Evolutionary conservation across 2,888 invertebrate genomes (phyloP).

Genomic region (Athalia circularis): DNA sequence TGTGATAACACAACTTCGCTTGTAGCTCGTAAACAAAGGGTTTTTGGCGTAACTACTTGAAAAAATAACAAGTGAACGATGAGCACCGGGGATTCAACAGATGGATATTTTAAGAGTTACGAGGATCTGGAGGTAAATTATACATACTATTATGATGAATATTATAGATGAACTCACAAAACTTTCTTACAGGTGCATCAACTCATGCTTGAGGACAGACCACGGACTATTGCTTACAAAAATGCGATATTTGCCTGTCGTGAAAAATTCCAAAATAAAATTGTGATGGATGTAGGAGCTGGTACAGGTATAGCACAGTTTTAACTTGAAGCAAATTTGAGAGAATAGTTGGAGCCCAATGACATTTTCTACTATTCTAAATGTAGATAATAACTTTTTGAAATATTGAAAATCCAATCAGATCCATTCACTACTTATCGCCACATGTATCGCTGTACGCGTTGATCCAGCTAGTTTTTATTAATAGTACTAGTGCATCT

Average conservation of each 20-base stretch:
- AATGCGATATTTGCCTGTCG: conserved; percentile 85
- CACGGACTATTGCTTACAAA: conserved; percentile 86
- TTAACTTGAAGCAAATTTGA: no score
- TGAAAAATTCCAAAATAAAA: conserved; percentile 83
- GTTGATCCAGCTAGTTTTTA: conserved; percentile 18
- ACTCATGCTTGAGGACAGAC: conserved; percentile 86
- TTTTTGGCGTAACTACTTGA: neutral
- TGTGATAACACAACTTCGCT: no score
- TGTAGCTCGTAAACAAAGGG: neutral
- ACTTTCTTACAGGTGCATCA: conserved; percentile 81
- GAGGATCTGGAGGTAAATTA: conserved; percentile 84
- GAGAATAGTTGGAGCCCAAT: no score
- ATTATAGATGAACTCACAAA: neutral
- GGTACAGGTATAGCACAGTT: conserved; percentile 79
- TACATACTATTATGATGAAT: neutral
- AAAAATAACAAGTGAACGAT: neutral
- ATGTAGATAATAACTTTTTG: neutral
- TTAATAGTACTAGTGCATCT: conserved; percentile 20
- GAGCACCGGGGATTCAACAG: conserved; percentile 50
- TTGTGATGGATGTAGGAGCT: conserved; percentile 90
- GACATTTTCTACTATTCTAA: neutral
- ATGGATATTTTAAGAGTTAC: conserved; percentile 83
- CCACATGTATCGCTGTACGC: neutral
- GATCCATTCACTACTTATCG: neutral
- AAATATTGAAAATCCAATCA: neutral